phyloP scores from a whole-genome alignment of 2,888 invertebrate genomes.

The Aspidiotus destructor region DNA sequence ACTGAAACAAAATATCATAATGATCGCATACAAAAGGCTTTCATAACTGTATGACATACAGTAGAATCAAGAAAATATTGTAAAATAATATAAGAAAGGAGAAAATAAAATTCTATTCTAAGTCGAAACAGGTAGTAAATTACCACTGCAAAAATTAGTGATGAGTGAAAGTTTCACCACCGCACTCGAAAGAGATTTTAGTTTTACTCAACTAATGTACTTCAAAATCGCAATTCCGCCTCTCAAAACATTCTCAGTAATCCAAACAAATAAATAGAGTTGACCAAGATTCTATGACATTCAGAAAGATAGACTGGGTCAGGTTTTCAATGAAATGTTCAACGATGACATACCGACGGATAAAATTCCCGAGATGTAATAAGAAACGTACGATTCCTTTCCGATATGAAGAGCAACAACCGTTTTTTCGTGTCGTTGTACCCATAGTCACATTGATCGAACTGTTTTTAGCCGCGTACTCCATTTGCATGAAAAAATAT shows the following conservation, averaged over 20 bases:
- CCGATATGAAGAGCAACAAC: conserved; percentile 27
- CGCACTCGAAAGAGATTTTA: not conserved
- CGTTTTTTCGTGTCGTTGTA: conserved; percentile 15
- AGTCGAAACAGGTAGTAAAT: no score
- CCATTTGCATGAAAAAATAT: conserved; percentile 32
- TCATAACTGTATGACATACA: no score
- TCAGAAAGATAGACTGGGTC: no score
- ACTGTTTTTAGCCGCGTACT: conserved; percentile 25
- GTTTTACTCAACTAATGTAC: not conserved
- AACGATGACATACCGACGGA: conserved; percentile 34
- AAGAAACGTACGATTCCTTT: conserved; percentile 35
- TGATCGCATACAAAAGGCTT: no score
- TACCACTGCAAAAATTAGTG: no score
- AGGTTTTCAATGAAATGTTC: no score
- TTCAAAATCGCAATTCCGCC: not conserved
- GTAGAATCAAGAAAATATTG: no score
- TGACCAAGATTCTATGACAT: no score
- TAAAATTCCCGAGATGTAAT: conserved; percentile 35
- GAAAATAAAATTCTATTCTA: no score
- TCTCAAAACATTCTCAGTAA: no score
- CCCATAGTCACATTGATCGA: conserved; percentile 24
- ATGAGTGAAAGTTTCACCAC: not conserved
- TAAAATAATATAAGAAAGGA: no score
- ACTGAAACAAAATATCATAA: conserved; percentile 29
- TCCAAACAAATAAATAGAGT: no score